Evolutionary conservation across 2,113 vertebrate species (phyloP), one percentile per base, ranked within the genome.

Genomic region (Accipiter virgatus): DNA sequence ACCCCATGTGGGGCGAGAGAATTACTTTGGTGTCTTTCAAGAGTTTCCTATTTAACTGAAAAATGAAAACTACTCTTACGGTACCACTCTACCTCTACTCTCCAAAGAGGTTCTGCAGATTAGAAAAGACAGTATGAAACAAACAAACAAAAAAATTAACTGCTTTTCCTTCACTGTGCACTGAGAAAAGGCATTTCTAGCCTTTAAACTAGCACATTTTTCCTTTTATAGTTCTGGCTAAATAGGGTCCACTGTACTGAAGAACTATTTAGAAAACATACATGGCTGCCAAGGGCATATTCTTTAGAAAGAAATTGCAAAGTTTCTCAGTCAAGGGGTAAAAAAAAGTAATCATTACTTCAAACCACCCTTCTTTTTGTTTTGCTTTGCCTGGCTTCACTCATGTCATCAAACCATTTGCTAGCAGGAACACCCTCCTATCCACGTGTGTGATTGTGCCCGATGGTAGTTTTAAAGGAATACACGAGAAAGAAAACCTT

Each of bases 391-490:
- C 86, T 81, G 82, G 42, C 81, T 92, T 90, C 53, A 40, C 72
- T 84, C 9, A 6, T 12, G 22, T 29, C 36, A 74, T 58, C 52
- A 47, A 67, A n/a, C 31, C 13, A 48, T 20, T n/a, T 8, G 2
- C 4, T 58, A 65, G 42, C 59, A 34, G 32, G 16, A 62, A 16
- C n/a, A 34, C 7, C 9, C 20, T 53, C 74, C 38, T 26, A 20
- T 16, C 66, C 25, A 8, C 0, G 3, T 1, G 25, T 7, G 17
- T 3, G 55, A 5, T 1, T 13, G 23, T 34, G 27, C 16, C 25
- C 3, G 0, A 13, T 10, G 14, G 20, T 2, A 10, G 2, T 52
- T 83, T 42, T 38, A 58, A 86, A 74, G 19, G 31, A 58, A 40
- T 4, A 53, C 3, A 11, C 1, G 0, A 58, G 18, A 66, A 71